These are phyloP conservation scores for Portunus trituberculatus DNA, from an alignment of 1,140 invertebrate genomes.

Conservation along the genomic window DNA sequence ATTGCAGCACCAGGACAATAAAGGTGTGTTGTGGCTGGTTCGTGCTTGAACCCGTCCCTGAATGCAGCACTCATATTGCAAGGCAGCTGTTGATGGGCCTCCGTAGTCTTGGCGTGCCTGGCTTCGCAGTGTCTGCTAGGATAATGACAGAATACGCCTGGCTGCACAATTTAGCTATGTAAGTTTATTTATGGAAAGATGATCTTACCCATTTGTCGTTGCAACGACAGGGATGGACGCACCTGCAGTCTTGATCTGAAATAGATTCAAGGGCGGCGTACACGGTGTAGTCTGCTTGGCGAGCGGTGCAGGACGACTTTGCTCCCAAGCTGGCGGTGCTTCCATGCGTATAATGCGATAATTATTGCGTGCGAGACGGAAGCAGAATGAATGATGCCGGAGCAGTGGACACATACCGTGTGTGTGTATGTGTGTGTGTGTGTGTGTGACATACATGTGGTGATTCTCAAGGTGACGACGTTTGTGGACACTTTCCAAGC, in stretches of 20 bases:
- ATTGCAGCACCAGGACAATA: no score
- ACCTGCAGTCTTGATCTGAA: not conserved
- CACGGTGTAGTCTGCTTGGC: not conserved
- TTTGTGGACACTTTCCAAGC: constrained; percentile 15
- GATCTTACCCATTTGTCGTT: not conserved
- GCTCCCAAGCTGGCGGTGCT: not conserved
- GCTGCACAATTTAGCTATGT: not conserved
- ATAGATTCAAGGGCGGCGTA: not conserved
- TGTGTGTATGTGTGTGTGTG: not conserved
- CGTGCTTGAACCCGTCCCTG: no score
- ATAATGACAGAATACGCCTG: not conserved
- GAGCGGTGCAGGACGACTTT: no score
- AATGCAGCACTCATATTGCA: no score
- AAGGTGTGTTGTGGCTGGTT: no score
- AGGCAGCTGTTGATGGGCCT: not conserved
- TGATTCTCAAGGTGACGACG: not conserved
- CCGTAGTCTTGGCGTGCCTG: not conserved
- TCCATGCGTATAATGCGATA: not conserved
- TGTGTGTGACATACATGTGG: not conserved
- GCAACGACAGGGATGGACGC: not conserved
- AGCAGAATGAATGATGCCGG: not conserved
- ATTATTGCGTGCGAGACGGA: not conserved
- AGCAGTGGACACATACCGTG: not conserved
- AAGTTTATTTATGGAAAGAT: not conserved
- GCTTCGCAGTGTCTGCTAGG: not conserved